A percentile compares a stretch with the other conserved stretches of the same genome.
Evolutionary conservation across 2,888 invertebrate species (phyloP).

Genomic region (Acronicta alni): DNA sequence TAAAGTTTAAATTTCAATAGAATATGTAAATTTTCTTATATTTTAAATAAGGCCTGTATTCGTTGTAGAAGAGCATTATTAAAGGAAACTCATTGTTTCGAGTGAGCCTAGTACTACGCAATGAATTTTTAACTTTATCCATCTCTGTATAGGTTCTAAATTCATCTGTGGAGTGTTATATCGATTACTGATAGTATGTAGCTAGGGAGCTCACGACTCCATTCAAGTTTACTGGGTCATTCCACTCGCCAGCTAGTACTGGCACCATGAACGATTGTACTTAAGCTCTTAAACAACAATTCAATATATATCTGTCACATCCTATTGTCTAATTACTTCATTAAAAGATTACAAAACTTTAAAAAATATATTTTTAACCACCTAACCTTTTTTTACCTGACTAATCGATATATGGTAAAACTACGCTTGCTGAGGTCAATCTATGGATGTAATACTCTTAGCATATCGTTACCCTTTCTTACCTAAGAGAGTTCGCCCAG

Average conservation of each 20-base stretch:
- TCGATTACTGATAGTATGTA: constrained; percentile 56
- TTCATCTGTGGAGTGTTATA: constrained; percentile 23
- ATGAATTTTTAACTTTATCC: constrained; percentile 7
- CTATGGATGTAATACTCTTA: no score
- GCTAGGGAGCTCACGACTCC: constrained; percentile 43
- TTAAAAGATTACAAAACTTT: background rate
- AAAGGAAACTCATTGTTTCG: constrained; percentile 53
- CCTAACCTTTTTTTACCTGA: no score
- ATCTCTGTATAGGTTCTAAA: rapidly evolving
- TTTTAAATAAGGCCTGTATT: constrained; percentile 50
- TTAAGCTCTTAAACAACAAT: constrained; percentile 14
- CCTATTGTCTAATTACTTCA: background rate
- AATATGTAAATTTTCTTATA: constrained; percentile 46
- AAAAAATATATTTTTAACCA: no score
- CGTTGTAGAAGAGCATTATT: constrained; percentile 40
- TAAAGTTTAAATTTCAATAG: constrained; percentile 60
- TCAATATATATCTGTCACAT: constrained; percentile 14
- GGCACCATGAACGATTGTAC: constrained; percentile 22
- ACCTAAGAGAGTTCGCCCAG: no score
- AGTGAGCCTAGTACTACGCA: constrained; percentile 5
- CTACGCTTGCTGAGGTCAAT: no score
- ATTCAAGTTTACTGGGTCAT: constrained; percentile 66
- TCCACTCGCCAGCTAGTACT: constrained; percentile 55
- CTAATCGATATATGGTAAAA: no score
- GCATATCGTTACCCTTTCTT: no score